phyloP scores from a whole-genome alignment of 2,797 vertebrate genomes.

The Alectoris magna region DNA sequence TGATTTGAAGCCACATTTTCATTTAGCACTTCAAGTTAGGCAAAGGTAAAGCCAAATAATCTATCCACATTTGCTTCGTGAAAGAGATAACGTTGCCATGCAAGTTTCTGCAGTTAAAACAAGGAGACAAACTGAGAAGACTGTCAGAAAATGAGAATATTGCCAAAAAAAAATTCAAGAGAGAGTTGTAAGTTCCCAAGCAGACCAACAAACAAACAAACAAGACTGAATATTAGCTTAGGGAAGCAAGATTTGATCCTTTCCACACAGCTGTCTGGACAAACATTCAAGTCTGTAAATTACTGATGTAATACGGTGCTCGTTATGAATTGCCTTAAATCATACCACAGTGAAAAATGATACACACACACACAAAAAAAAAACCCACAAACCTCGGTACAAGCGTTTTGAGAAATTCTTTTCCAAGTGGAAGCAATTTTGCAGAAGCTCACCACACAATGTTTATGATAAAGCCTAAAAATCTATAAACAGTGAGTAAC shows the following conservation, averaged over 20 bases:
- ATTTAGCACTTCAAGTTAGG: background rate
- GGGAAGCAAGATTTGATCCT: background rate
- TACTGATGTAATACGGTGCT: background rate
- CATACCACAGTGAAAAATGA: background rate
- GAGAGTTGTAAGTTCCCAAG: background rate
- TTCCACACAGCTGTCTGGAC: background rate
- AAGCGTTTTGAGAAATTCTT: background rate
- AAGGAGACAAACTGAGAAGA: background rate
- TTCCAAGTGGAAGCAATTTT: background rate
- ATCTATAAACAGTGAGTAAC: conserved; percentile 52
- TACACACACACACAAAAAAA: background rate
- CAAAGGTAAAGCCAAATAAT: background rate
- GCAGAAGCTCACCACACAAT: conserved; percentile 31
- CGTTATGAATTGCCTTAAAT: conserved; percentile 19
- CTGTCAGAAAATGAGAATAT: background rate
- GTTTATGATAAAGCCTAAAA: conserved; percentile 51
- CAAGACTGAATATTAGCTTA: background rate
- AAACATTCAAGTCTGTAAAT: background rate
- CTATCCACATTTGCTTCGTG: background rate
- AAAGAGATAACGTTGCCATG: background rate
- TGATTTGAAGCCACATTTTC: background rate
- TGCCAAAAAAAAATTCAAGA: conserved; percentile 23
- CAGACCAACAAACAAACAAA: background rate
- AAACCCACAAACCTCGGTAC: background rate
- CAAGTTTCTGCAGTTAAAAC: background rate